Base-by-base conservation (phyloP, 2,113 vertebrate species). In the Sapayoa aenigma region DNA sequence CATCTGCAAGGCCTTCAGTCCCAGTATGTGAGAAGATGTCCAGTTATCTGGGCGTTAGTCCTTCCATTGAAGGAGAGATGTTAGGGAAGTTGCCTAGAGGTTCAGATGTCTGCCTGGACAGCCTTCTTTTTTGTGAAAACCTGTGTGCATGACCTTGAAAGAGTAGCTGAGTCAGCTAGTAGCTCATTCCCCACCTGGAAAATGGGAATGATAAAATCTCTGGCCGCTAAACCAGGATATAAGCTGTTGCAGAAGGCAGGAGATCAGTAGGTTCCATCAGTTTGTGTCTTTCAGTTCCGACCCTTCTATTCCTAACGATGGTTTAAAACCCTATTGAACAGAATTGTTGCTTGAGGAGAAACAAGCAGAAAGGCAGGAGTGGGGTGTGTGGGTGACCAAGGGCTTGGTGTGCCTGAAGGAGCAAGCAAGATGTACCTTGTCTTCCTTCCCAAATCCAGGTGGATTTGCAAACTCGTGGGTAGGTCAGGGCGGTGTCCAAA, bases 71-170 rank as follows among this genome's bases (percentile, higher is more conserved):
- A 83, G 42, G 11, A 1, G 49, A 47, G 46, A 47, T 20, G 20
- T 47, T 47, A 14, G 20, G 46, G 46, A 47, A 47, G 46, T 10
- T 52, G 5, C 41, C 12, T 33, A 22, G 60, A 41, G 24, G 4
- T 72, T 52, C 67, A 33, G 50, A 9, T 50, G 28, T 30, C 42
- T 56, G n/a, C 22, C 24, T 66, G 42, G 62, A 24, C 49, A 90
- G 13, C 33, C 39, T 65, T 18, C 33, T 25, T 30, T 28, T 52
- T 53, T 17, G 22, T 5, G 9, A 31, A 66, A 67, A 41, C 25
- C 8, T 10, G 0, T 0, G 9, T 35, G 10, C 5, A 1, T 23
- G 55, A 42, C 63, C 30, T 65, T 56, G 27, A 25, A 20, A 25
- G 28, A 53, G 52, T 4, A 6, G 28, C 50, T 2, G 9, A 72